Conservation (phyloP, 2,113 vertebrate species). For the Archocentrus centrarchus region DNA sequence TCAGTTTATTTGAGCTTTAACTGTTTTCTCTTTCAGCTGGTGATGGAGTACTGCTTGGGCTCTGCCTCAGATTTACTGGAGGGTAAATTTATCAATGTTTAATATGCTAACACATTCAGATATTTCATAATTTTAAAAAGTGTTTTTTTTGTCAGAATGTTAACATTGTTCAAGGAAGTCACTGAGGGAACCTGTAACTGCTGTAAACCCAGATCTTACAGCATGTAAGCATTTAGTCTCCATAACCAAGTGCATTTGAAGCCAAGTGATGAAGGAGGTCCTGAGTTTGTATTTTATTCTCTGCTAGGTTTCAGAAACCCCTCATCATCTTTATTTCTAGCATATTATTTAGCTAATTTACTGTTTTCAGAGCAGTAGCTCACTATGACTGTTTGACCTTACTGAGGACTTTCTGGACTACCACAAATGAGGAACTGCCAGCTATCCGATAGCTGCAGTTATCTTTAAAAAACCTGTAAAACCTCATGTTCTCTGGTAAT, state of each 20-base stretch:
- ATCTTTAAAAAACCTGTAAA: slow-evolving; percentile 11
- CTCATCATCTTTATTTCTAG: neutral
- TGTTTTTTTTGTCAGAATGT: neutral
- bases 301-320: no score
- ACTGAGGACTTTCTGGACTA: neutral
- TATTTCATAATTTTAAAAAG: neutral
- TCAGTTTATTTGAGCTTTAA: slow-evolving; percentile 11
- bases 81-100: slow-evolving; percentile 82
- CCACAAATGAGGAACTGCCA: slow-evolving; percentile 7
- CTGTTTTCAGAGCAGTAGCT: neutral
- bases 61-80: slow-evolving; percentile 98
- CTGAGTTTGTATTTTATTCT: no score
- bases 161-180: neutral
- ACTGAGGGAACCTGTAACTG: neutral
- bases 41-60: slow-evolving; percentile 99
- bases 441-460: neutral
- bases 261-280: no score
- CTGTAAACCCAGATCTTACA: neutral
- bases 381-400: neutral
- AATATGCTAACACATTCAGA: neutral
- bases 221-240: no score
- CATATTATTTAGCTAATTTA: neutral
- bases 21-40: slow-evolving; percentile 85
- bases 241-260: no score
- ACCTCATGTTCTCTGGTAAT: neutral